Evolutionary conservation across 2,888 invertebrate species (phyloP).

Genomic region (Cerceris rybyensis): DNA sequence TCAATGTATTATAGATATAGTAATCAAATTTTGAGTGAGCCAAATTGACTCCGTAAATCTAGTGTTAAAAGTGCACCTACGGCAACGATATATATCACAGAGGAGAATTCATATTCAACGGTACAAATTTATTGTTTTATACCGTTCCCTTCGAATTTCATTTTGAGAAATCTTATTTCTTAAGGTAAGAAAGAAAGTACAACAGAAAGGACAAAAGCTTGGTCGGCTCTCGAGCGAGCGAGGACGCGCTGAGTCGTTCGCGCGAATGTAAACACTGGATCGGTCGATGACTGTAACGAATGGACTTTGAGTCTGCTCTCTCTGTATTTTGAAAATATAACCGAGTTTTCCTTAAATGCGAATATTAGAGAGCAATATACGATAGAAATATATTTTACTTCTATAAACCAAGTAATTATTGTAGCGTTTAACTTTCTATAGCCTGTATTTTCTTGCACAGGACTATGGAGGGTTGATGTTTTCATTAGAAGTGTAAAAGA

Average conservation of each 20-base stretch:
- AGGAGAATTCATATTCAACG: slow-evolving; percentile 19
- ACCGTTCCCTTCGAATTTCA: neutral
- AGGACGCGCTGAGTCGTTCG: slow-evolving; percentile 53
- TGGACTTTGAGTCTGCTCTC: neutral
- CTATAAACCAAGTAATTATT: no score
- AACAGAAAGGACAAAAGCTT: slow-evolving; percentile 40
- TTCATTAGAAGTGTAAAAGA: no score
- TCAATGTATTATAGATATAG: no score
- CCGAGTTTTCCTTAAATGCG: neutral
- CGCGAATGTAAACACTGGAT: slow-evolving; percentile 68
- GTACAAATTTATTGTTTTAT: neutral
- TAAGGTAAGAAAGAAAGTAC: slow-evolving; percentile 23
- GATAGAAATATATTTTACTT: neutral
- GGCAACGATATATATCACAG: neutral
- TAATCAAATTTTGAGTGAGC: no score
- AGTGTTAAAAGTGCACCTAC: neutral
- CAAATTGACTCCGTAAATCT: no score
- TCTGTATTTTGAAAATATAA: neutral
- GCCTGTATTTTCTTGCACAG: no score
- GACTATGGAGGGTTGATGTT: no score
- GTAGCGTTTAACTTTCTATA: no score
- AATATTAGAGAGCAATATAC: neutral
- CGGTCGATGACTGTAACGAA: slow-evolving; percentile 68
- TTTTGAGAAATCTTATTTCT: neutral
- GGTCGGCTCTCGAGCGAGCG: slow-evolving; percentile 56